Base-by-base conservation (phyloP, 2,797 vertebrate genomes). In the Crenuchus spilurus region DNA sequence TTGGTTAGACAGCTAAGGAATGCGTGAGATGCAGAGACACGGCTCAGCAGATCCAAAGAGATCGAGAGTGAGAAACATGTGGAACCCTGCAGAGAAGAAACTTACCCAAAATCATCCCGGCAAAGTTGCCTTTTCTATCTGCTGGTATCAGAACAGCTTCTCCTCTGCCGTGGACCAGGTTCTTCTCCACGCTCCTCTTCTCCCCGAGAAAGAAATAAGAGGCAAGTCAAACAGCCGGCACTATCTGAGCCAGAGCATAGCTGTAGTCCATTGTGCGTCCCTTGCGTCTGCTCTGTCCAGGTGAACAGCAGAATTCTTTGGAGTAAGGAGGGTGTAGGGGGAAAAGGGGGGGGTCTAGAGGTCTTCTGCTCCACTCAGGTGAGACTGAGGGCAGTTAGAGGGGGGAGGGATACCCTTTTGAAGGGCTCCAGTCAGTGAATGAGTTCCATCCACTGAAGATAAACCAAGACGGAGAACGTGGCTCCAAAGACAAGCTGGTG, bases 71-170 rank as follows among this genome's bases (percentile, higher is more conserved):
- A 3, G 57, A 41, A 11, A 30, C 10, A 48, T 37, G n/a, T 26
- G 13, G 10, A 48, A n/a, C 41, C 13, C 5, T 33, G 68, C 64
- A 80, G 68, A 80, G 28, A 18, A 0, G 62, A 75, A 87, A 92
- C 92, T 92, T 88, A 93, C 92, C 92, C 83, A 94, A 84, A 89
- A 94, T 93, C 92, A 94, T 94, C 84, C 76, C 88, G 79, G 70
- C 67, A 66, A 80, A 81, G 84, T 85, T 77, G 8, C 2, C 80
- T 87, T 75, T 84, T 83, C 83, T 84, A 57, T 78, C 84, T 82
- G 80, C 79, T 78, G 82, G 55, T 80, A 14, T 78, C 81, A 85
- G 58, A 75, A 71, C 87, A 82, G 80, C 44, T 41, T 72, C 79
- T 81, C 66, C 82, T 80, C 18, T 41, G 73, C 85, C 75, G 87